A percentile compares a stretch with the other conserved stretches of the same genome.
Evolutionary conservation across 2,888 invertebrate species (phyloP).

Genomic region (Stegophylla sp.): DNA sequence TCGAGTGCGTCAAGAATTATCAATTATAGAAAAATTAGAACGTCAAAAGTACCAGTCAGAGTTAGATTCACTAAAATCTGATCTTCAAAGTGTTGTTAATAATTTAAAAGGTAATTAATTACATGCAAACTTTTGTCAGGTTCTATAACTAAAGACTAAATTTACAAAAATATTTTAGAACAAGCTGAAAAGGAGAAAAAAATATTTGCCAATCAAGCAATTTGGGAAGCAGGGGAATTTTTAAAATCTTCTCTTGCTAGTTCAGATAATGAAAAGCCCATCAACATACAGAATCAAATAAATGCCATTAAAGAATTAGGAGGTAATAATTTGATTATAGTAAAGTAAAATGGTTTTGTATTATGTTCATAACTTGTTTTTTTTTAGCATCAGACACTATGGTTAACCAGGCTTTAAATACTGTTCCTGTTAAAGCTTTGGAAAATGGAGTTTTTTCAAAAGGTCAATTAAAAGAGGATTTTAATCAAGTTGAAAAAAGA

Average conservation of each 20-base stretch:
- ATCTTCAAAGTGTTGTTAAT: constrained; percentile 43
- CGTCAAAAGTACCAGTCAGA: constrained; percentile 38
- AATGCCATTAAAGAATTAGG: constrained; percentile 77
- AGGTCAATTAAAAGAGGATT: constrained; percentile 82
- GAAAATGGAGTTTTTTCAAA: constrained; percentile 87
- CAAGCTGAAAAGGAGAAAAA: constrained; percentile 77
- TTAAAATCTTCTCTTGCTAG: constrained; percentile 61
- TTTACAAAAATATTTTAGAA: constrained; percentile 66
- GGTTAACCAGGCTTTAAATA: constrained; percentile 69
- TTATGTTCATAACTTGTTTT: too few species aligned
- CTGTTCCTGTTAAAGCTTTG: constrained; percentile 79
- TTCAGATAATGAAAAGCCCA: constrained; percentile 64
- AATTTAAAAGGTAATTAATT: constrained; percentile 29
- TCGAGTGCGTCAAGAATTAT: constrained; percentile 41
- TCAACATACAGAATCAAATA: constrained; percentile 74
- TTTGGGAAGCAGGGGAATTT: constrained; percentile 93
- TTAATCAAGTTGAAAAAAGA: constrained; percentile 80
- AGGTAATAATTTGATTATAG: constrained; percentile 66
- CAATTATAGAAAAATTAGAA: constrained; percentile 40
- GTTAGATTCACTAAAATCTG: constrained; percentile 37
- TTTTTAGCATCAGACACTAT: constrained; percentile 31
- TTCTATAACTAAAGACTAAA: neutral
- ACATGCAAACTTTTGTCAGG: neutral
- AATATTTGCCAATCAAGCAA: constrained; percentile 80
- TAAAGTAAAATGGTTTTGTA: too few species aligned